Evolutionary conservation across 1,140 invertebrate species (phyloP).

Genomic region (Stegodyphus dumicola): DNA sequence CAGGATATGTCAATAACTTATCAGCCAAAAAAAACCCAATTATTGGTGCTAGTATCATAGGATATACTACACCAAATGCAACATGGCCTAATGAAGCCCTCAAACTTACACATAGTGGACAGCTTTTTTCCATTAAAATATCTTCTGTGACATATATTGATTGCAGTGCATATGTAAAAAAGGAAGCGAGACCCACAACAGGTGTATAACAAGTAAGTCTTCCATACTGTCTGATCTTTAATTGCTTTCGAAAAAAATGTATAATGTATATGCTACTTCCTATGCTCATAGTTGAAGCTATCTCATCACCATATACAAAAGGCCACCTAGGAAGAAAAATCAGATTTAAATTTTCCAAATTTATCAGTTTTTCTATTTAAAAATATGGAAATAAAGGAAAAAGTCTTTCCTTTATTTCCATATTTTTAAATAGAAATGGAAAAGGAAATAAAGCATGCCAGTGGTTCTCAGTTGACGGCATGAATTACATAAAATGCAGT

Average conservation of each 20-base stretch:
- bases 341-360: no score
- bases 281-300: neutral
- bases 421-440: no score
- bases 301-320: slow-evolving; percentile 21
- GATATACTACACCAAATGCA: slow-evolving; percentile 3
- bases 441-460: no score
- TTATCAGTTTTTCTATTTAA: no score
- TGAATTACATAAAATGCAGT: no score
- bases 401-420: no score
- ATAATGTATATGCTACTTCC: neutral
- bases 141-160: neutral
- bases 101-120: neutral
- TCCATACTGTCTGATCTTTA: slow-evolving; percentile 28
- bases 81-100: neutral
- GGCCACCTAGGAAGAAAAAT: slow-evolving; percentile 20
- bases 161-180: neutral
- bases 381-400: no score
- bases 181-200: neutral
- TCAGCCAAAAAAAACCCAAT: slow-evolving; percentile 34
- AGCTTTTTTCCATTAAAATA: neutral
- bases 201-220: slow-evolving; percentile 32
- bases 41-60: slow-evolving; percentile 15
- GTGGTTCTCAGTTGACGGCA: no score
- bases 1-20: slow-evolving; percentile 27
- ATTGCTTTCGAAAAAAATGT: slow-evolving; percentile 15